A percentile compares a stretch with the other conserved stretches of the same genome.
These are phyloP conservation scores for Fregetta grallaria DNA, from an alignment of 2,113 vertebrate species.

Conservation along the genomic window DNA sequence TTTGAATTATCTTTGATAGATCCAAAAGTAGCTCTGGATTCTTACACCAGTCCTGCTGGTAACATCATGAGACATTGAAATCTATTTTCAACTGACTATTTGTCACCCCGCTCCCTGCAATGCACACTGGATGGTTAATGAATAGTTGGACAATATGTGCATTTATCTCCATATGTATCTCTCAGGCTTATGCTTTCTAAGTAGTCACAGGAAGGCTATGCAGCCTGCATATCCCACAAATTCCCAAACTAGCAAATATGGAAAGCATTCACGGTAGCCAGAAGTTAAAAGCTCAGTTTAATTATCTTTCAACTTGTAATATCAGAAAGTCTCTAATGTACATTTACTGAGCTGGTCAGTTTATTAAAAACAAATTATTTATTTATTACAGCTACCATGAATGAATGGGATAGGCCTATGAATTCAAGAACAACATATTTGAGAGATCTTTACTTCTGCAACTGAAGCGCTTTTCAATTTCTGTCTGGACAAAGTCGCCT, in stretches of 20 bases:
- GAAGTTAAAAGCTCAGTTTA: slow-evolving; percentile 1
- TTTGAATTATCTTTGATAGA: slow-evolving; percentile 18
- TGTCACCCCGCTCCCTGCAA: neutral
- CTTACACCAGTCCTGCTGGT: neutral
- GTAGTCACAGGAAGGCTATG: neutral
- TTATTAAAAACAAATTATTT: slow-evolving; percentile 14
- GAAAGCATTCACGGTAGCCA: neutral
- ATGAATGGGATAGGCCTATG: neutral
- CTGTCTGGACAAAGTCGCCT: neutral
- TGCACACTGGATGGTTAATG: neutral
- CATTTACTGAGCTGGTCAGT: neutral
- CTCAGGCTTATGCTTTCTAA: neutral
- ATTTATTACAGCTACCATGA: neutral
- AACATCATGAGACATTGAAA: neutral
- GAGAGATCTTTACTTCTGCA: neutral
- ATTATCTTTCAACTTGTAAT: neutral
- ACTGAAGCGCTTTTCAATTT: neutral
- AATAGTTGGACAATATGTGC: neutral
- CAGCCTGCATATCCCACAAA: neutral
- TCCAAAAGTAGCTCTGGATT: slow-evolving; percentile 56
- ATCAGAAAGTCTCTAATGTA: neutral
- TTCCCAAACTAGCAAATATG: neutral
- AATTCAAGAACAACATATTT: neutral
- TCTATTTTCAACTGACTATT: slow-evolving; percentile 25
- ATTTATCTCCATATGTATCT: neutral